Evolutionary conservation across 2,797 vertebrate species (phyloP).

Genomic region (Liparis tanakae): DNA sequence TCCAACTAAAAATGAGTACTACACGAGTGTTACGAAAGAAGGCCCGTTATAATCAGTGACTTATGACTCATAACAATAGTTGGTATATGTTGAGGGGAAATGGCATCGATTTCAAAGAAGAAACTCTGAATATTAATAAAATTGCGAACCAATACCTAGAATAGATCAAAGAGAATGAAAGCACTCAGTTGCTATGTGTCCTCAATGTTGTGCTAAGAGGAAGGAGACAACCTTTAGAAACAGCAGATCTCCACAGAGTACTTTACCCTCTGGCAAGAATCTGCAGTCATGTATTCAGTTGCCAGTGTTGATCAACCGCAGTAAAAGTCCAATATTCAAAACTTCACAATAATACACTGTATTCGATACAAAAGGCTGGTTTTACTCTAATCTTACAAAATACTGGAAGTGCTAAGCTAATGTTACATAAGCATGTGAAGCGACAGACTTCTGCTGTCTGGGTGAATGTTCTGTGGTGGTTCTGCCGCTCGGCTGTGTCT

Average conservation of each 20-base stretch:
- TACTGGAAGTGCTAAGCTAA: constrained; percentile 33
- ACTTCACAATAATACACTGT: background rate
- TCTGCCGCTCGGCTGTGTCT: constrained; percentile 19
- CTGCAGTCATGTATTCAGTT: constrained; percentile 3
- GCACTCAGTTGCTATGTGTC: constrained; percentile 58
- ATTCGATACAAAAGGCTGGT: constrained; percentile 3
- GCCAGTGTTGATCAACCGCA: constrained; percentile 1
- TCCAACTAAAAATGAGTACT: constrained; percentile 3
- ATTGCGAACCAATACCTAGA: constrained; percentile 8
- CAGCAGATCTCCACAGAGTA: constrained; percentile 26
- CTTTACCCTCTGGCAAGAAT: constrained; percentile 27
- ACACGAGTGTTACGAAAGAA: background rate
- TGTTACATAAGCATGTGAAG: constrained; percentile 61
- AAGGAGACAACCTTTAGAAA: constrained; percentile 38
- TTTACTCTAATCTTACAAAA: constrained; percentile 27
- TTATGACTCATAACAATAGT: constrained; percentile 1
- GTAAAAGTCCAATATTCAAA: background rate
- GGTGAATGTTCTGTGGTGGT: constrained; percentile 29
- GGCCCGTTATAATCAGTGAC: background rate
- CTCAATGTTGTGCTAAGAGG: constrained; percentile 26
- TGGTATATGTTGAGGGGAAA: constrained; percentile 12
- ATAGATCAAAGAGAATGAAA: constrained; percentile 10
- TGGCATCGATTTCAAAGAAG: background rate
- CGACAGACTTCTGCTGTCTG: constrained; percentile 51
- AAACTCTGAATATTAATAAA: constrained; percentile 6